Percentiles rank a stretch among this genome's conserved stretches.
phyloP scores from a whole-genome alignment of 2,797 vertebrate species.

The Dendrocincla tyrannina region DNA sequence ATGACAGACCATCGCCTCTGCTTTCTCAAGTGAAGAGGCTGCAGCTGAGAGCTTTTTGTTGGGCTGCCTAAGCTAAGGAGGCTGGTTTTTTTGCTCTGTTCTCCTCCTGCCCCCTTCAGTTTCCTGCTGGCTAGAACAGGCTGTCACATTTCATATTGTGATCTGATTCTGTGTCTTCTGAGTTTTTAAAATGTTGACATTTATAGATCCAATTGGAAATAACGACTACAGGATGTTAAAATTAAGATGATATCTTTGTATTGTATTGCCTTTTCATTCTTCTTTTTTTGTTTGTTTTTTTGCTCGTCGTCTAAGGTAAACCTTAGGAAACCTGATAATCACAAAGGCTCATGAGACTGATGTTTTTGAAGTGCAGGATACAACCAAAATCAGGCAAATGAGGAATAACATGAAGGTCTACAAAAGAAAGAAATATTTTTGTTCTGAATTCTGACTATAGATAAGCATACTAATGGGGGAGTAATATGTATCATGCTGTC shows the following conservation, averaged over 20 bases:
- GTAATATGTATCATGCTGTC: not conserved
- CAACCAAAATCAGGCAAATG: not conserved
- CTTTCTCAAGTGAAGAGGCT: not conserved
- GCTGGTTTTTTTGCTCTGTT: fast-evolving
- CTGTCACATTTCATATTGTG: not conserved
- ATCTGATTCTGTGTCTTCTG: not conserved
- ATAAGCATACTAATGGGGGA: not conserved
- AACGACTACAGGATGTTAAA: not conserved
- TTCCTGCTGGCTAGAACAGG: not conserved
- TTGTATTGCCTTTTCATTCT: not conserved
- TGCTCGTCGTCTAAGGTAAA: not conserved
- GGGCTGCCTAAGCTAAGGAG: not conserved
- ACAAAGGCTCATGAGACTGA: not conserved
- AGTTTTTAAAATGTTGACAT: not conserved
- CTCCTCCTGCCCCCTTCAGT: not conserved
- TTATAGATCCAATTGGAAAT: not conserved
- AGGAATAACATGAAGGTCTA: not conserved
- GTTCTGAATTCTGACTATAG: not conserved
- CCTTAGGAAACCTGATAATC: not conserved
- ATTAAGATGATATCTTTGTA: not conserved
- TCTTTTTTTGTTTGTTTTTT: not conserved
- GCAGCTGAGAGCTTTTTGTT: not conserved
- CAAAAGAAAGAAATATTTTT: not conserved
- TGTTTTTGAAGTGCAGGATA: not conserved
- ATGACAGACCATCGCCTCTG: not conserved